phyloP scores from a whole-genome alignment of 2,797 vertebrate species.

The Synaphobranchus kaupii region DNA sequence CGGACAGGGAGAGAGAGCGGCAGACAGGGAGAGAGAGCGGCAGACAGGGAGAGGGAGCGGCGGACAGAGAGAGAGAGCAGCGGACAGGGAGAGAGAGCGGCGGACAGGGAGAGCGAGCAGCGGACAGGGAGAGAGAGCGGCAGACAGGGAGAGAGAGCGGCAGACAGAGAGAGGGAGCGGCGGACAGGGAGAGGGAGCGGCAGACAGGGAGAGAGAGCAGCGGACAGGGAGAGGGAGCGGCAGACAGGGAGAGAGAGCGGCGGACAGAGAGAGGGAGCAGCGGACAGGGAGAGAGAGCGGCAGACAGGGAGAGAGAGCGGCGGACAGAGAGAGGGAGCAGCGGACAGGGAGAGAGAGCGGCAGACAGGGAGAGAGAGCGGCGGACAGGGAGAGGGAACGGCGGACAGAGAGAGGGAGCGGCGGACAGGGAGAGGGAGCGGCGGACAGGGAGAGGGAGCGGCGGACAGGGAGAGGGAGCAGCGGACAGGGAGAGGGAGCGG shows the following conservation, averaged over 20 bases:
- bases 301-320: not conserved
- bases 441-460: not conserved
- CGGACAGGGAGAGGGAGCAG: not conserved
- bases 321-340: conserved; percentile 6
- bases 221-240: not conserved
- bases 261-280: too few species aligned
- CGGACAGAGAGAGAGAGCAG: not conserved
- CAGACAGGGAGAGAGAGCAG: not conserved
- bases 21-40: conserved; percentile 37
- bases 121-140: not conserved
- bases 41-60: not conserved
- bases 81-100: not conserved
- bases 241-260: not conserved
- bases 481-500: not conserved
- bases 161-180: not conserved
- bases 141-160: not conserved
- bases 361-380: not conserved
- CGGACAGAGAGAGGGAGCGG: not conserved
- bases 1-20: conserved; percentile 23
- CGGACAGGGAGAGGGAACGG: not conserved
- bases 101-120: not conserved
- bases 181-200: not conserved
- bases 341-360: not conserved
- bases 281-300: not conserved
- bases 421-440: not conserved